A percentile compares a stretch with the other conserved stretches of the same genome.
These are phyloP conservation scores for Clarias fuscus DNA, from an alignment of 2,797 vertebrate species.

Conservation along the genomic window DNA sequence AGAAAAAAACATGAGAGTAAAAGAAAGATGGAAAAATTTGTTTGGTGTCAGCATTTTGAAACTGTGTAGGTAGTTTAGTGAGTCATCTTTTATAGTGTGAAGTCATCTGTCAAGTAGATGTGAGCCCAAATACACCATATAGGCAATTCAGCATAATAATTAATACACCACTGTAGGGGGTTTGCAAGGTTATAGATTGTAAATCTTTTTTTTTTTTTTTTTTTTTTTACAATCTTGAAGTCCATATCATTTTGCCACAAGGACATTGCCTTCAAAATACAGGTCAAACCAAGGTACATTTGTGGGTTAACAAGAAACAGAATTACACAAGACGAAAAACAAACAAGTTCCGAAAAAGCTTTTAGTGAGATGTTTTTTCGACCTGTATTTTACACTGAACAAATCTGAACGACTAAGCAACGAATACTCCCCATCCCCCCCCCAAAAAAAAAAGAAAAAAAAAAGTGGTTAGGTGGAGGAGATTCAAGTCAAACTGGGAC, in stretches of 20 bases:
- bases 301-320: not conserved
- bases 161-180: not conserved
- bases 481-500: no score
- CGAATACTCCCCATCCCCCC: not conserved
- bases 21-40: not conserved
- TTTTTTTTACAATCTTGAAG: not conserved
- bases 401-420: not conserved
- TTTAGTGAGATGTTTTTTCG: not conserved
- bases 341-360: not conserved
- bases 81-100: not conserved
- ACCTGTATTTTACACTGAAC: not conserved
- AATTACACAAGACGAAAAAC: not conserved
- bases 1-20: not conserved
- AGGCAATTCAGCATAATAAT: not conserved
- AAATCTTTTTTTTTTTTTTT: not conserved
- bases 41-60: not conserved
- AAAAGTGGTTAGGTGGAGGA: no score
- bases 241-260: not conserved
- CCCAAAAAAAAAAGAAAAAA: not conserved
- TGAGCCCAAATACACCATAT: not conserved
- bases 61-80: slow-evolving; percentile 1
- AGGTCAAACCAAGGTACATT: not conserved
- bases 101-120: not conserved
- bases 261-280: not conserved
- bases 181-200: not conserved